Evolutionary conservation across 2,888 invertebrate species (phyloP).

Genomic region (Cephus runcator): DNA sequence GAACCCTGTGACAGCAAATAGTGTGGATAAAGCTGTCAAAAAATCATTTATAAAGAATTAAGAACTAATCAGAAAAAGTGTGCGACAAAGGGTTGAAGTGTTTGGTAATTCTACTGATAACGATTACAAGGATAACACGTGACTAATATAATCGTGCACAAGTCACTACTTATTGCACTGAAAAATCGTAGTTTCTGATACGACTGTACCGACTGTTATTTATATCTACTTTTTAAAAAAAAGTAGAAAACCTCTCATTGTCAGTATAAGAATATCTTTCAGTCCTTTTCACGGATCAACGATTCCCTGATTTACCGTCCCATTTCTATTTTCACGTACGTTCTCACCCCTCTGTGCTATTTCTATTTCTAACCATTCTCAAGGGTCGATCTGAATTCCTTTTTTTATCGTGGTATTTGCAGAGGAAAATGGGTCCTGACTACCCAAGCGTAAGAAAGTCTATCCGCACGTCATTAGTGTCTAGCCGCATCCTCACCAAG

Average conservation of each 20-base stretch:
- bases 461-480: slow-evolving; percentile 30
- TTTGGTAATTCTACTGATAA: not conserved
- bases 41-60: too few species aligned
- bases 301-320: not conserved
- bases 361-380: not conserved
- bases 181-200: too few species aligned
- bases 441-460: slow-evolving; percentile 15
- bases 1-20: too few species aligned
- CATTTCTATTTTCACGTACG: not conserved
- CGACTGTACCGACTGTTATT: not conserved
- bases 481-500: slow-evolving; percentile 24
- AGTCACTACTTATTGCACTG: too few species aligned
- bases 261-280: not conserved
- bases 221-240: too few species aligned
- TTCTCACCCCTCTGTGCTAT: not conserved
- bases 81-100: not conserved
- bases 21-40: too few species aligned
- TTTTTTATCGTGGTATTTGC: not conserved
- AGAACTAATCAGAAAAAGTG: too few species aligned
- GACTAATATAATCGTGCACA: not conserved
- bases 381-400: not conserved
- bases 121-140: not conserved
- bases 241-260: not conserved
- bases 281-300: not conserved
- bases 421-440: not conserved